These are phyloP conservation scores for Sphenopsis melanotis DNA, from an alignment of 2,797 vertebrate species.

Conservation along the genomic window DNA sequence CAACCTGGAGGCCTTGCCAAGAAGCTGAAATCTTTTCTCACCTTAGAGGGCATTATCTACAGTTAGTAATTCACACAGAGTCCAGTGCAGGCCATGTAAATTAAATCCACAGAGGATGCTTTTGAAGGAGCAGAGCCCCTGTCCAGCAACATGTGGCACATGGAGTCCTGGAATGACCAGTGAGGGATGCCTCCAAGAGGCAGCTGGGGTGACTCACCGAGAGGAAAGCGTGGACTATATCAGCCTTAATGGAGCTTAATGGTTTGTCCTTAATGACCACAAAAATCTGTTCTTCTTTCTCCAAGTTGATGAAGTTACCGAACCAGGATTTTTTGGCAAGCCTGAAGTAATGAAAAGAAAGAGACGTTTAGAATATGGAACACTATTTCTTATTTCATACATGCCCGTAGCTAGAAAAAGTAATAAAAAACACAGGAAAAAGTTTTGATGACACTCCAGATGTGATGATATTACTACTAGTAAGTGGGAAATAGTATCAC, in stretches of 20 bases:
- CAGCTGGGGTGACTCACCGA: conserved; percentile 80
- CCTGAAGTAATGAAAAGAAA: conserved; percentile 69
- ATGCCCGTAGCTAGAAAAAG: not conserved
- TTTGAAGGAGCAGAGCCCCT: not conserved
- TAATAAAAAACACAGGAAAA: not conserved
- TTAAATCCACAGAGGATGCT: not conserved
- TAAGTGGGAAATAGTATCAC: not conserved
- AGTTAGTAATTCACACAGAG: not conserved
- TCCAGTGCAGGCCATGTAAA: not conserved
- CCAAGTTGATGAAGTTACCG: conserved; percentile 97
- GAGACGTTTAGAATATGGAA: not conserved
- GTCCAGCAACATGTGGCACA: not conserved
- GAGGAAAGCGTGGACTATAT: conserved; percentile 97
- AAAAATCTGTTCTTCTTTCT: conserved; percentile 99
- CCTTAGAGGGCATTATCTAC: not conserved
- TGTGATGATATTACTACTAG: not conserved
- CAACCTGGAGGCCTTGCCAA: not conserved
- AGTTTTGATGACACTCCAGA: not conserved
- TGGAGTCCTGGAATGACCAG: not conserved
- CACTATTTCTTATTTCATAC: not conserved
- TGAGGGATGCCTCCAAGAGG: not conserved
- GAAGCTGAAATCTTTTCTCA: not conserved
- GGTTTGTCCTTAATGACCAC: conserved; percentile 97
- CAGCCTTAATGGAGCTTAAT: conserved; percentile 97
- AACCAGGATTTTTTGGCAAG: conserved; percentile 99